Evolutionary conservation across 1,140 invertebrate species (phyloP).

Genomic region (Daktulosphaira vitifoliae): DNA sequence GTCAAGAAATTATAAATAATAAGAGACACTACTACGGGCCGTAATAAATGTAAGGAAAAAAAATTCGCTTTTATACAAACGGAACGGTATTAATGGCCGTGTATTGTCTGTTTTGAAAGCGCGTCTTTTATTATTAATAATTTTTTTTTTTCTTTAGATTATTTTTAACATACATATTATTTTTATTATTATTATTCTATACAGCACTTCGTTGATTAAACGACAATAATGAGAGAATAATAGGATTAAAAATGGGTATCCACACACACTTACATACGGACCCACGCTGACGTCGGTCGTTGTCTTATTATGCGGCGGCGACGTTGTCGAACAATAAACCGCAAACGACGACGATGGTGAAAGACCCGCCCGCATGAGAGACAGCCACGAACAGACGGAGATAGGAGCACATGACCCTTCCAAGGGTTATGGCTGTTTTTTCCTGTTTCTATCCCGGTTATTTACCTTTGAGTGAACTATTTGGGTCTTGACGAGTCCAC

Average conservation of each 20-base stretch:
- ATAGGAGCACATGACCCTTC: background rate
- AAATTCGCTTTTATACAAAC: constrained; percentile 30
- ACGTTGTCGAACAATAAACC: constrained; percentile 24
- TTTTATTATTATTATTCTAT: constrained; percentile 8
- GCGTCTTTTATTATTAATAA: constrained; percentile 30
- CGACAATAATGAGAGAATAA: constrained; percentile 34
- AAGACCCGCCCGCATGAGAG: constrained; percentile 11
- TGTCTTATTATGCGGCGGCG: constrained; percentile 12
- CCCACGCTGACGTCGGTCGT: constrained; percentile 32
- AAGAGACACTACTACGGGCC: constrained; percentile 28
- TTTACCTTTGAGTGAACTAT: no score
- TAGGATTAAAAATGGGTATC: constrained; percentile 33
- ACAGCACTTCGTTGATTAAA: constrained; percentile 30
- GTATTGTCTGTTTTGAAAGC: constrained; percentile 34
- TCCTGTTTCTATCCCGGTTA: no score
- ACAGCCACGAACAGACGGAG: background rate
- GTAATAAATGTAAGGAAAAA: constrained; percentile 19
- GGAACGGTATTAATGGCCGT: constrained; percentile 32
- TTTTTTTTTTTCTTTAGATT: constrained; percentile 10
- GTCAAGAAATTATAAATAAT: background rate
- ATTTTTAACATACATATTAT: constrained; percentile 17
- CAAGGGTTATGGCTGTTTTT: no score
- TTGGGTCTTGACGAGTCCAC: no score
- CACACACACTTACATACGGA: background rate
- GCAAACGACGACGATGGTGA: constrained; percentile 12